Evolutionary conservation across 2,888 invertebrate species (phyloP).

Genomic region (Pteria penguin): DNA sequence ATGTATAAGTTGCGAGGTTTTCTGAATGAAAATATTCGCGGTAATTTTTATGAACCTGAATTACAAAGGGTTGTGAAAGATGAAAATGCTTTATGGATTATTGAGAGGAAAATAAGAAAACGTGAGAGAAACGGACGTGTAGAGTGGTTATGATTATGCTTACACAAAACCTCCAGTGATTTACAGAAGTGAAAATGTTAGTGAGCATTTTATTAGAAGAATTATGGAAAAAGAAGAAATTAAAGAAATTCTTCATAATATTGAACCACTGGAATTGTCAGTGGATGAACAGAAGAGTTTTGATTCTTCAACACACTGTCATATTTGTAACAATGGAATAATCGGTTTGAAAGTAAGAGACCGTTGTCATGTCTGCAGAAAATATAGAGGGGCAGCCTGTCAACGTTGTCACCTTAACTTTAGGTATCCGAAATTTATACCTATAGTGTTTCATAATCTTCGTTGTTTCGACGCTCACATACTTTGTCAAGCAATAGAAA

Average conservation of each 20-base stretch:
- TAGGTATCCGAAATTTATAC: slow-evolving; percentile 27
- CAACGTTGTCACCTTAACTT: not conserved
- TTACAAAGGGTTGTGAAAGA: slow-evolving; percentile 45
- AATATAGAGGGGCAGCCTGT: not conserved
- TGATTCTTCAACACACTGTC: slow-evolving; percentile 20
- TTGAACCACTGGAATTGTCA: slow-evolving; percentile 1
- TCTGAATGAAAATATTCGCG: slow-evolving; percentile 6
- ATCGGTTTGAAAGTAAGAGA: slow-evolving; percentile 23
- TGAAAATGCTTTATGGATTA: slow-evolving; percentile 50
- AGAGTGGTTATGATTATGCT: slow-evolving; percentile 30
- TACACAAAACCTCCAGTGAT: slow-evolving; percentile 31
- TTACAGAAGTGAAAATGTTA: slow-evolving; percentile 30
- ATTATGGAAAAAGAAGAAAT: slow-evolving; percentile 35
- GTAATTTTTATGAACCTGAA: slow-evolving; percentile 29
- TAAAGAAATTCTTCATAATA: slow-evolving; percentile 21
- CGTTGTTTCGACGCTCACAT: slow-evolving; percentile 41
- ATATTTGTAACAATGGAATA: slow-evolving; percentile 30
- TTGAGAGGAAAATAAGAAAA: slow-evolving; percentile 43
- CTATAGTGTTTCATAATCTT: slow-evolving; percentile 46
- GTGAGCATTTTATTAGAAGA: slow-evolving; percentile 22
- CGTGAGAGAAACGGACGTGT: slow-evolving; percentile 39
- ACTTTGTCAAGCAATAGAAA: slow-evolving; percentile 28
- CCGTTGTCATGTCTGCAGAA: slow-evolving; percentile 20
- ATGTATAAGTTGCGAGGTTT: slow-evolving; percentile 24
- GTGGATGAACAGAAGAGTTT: slow-evolving; percentile 12